Percentiles rank a stretch among this genome's conserved stretches.
Evolutionary conservation across 2,888 invertebrate genomes (phyloP).

Genomic region (Pocota personata): DNA sequence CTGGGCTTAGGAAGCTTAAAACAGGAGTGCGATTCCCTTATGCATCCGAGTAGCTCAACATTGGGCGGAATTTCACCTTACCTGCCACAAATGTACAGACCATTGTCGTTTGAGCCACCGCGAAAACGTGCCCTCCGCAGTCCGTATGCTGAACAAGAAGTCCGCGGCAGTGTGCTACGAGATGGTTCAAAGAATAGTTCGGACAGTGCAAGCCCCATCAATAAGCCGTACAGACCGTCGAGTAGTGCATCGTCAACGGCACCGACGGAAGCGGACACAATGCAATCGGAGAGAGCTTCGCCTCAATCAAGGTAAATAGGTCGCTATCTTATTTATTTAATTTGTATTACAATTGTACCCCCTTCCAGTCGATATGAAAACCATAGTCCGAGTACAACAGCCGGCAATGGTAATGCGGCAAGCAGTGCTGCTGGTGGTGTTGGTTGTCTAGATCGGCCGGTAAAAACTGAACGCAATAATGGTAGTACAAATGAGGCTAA

Average conservation of each 20-base stretch:
- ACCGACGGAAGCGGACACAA: slow-evolving; percentile 83
- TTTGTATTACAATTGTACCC: not conserved
- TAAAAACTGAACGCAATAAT: slow-evolving; percentile 82
- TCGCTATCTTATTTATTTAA: not conserved
- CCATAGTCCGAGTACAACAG: slow-evolving; percentile 83
- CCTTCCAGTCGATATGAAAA: slow-evolving; percentile 81
- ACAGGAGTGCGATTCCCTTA: slow-evolving; percentile 82
- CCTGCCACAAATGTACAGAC: slow-evolving; percentile 82
- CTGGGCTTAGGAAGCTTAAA: slow-evolving; percentile 79
- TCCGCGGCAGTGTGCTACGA: slow-evolving; percentile 87
- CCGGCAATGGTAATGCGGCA: slow-evolving; percentile 78
- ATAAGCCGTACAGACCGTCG: slow-evolving; percentile 82
- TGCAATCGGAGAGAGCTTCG: slow-evolving; percentile 82
- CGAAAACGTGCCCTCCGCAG: slow-evolving; percentile 85
- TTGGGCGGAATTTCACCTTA: slow-evolving; percentile 81
- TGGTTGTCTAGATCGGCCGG: slow-evolving; percentile 78
- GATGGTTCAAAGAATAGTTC: slow-evolving; percentile 84
- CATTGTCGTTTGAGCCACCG: slow-evolving; percentile 82
- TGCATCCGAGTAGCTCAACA: slow-evolving; percentile 81
- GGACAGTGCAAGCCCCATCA: slow-evolving; percentile 83
- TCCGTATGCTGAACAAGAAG: slow-evolving; percentile 83
- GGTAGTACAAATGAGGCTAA: slow-evolving; percentile 82
- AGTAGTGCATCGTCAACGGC: slow-evolving; percentile 83
- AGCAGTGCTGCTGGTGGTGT: slow-evolving; percentile 75
- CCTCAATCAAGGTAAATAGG: slow-evolving; percentile 81